Percentiles rank a stretch among this genome's conserved stretches.
These are phyloP conservation scores for Mellivora capensis DNA, from an alignment of 2,113 vertebrate genomes.

Conservation along the genomic window DNA sequence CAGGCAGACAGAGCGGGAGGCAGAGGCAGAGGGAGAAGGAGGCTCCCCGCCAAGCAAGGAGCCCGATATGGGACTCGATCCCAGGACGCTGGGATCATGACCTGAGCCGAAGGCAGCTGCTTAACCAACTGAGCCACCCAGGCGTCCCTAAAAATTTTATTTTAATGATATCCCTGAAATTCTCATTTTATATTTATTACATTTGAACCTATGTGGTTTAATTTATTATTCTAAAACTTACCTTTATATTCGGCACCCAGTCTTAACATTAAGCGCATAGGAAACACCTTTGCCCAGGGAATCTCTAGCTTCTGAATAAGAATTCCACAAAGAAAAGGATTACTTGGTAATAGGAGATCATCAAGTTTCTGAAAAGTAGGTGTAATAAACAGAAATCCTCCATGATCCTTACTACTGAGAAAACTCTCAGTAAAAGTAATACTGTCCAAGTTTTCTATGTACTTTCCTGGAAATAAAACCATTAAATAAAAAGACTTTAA, in stretches of 20 bases:
- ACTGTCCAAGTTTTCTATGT: conserved; percentile 91
- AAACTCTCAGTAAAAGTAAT: conserved; percentile 93
- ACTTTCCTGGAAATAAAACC: conserved; percentile 85
- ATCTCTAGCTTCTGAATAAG: conserved; percentile 96
- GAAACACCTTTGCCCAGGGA: conserved; percentile 97
- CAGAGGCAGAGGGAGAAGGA: no score
- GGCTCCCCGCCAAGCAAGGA: no score
- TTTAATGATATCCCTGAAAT: conserved; percentile 34
- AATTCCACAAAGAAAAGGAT: conserved; percentile 90
- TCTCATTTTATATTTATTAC: conserved; percentile 23
- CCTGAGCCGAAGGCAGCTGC: no score
- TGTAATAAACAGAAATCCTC: conserved; percentile 93
- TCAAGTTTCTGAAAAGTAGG: conserved; percentile 90
- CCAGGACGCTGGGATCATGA: no score
- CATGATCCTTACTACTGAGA: conserved; percentile 91
- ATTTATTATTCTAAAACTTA: conserved; percentile 78
- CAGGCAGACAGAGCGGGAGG: no score
- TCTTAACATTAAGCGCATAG: conserved; percentile 92
- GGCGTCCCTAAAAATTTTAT: neutral
- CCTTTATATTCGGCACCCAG: conserved; percentile 90
- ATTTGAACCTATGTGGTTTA: neutral
- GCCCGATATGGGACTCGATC: no score
- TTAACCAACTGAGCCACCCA: no score
- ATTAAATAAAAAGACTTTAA: conserved; percentile 50
- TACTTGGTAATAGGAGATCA: conserved; percentile 85